Conservation (phyloP, 2,797 vertebrate species). For the Squalus acanthias region DNA sequence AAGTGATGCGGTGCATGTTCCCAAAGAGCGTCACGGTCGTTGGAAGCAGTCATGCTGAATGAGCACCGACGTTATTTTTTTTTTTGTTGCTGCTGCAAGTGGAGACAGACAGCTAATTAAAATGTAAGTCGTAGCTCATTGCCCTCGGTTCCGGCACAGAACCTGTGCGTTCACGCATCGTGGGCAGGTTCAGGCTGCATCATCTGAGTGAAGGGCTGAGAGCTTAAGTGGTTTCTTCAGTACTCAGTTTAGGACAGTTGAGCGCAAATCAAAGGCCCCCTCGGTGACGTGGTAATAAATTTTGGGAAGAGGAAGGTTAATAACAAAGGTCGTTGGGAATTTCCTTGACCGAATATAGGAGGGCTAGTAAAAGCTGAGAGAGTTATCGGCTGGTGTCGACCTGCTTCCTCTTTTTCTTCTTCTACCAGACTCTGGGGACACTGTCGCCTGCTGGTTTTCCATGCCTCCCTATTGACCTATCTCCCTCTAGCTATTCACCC, state of each 20-base stretch:
- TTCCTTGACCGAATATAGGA: not conserved
- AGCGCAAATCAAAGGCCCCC: not conserved
- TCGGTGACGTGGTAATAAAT: no score
- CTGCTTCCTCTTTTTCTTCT: no score
- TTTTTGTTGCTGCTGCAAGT: not conserved
- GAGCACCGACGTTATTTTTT: not conserved
- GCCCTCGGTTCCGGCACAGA: not conserved
- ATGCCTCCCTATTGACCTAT: no score
- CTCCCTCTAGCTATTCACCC: no score
- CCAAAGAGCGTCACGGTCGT: not conserved
- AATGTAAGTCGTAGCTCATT: not conserved
- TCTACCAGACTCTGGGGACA: no score
- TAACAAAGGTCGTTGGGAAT: not conserved
- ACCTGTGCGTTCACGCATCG: no score
- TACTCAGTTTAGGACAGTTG: not conserved
- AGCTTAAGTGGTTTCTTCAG: not conserved
- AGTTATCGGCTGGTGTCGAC: no score
- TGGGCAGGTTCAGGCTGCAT: not conserved
- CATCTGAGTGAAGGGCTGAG: not conserved
- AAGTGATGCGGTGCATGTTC: not conserved
- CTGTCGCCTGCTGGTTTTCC: no score
- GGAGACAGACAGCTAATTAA: not conserved
- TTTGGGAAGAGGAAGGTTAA: not conserved
- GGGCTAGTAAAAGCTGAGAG: not conserved
- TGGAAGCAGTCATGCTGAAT: not conserved